Evolutionary conservation across 2,888 invertebrate genomes (phyloP), one percentile per base, ranked within the genome.

Genomic region (Cheilosia grossa): DNA sequence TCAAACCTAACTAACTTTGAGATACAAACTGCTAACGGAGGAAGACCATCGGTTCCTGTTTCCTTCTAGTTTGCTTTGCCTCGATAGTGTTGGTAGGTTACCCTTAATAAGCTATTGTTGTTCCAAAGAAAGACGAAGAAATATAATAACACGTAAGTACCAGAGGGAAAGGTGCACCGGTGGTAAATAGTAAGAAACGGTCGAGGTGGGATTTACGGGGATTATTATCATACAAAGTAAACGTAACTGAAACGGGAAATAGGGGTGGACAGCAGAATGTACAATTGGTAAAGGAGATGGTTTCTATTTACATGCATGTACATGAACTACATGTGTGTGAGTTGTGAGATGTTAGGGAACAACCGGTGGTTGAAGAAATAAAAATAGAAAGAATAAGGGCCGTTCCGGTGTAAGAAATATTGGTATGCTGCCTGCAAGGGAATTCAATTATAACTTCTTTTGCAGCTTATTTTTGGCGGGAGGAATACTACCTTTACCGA

Each of bases 1-100:
- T 74, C 79, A 83, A 80, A 80, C 83, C 83, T 83, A 80, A 83
- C 83, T 83, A 40, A 83, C 42, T 58, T 27, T 49, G 37, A 63
- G 54, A 53, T 64, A 64, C 47, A 53, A 66, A 51, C 53, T 47
- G 19, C 21, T 19, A 58, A 72, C 58, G 44, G 42, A 70, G 53
- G 44, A 61, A 40, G 17, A 15, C 51, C 30, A 51, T 24, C 33
- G 21, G 19, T 54, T 53, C 17, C 24, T 30, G 19, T 74, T 63
- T 61, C 24, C 21, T 67, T 51, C 15, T 67, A 58, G 53, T 47
- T 21, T 58, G 15, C 51, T 19, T 37, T 63, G 70, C 33, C 33
- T 74, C 70, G 24, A 37, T 79, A 51, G 67, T 83, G 58, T 67
- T 69, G 53, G 47, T 63, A 19, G 61, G 47, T 72, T 61, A 54